Evolutionary conservation across 2,888 invertebrate genomes (phyloP).

Genomic region (Drosophila kuntzei): DNA sequence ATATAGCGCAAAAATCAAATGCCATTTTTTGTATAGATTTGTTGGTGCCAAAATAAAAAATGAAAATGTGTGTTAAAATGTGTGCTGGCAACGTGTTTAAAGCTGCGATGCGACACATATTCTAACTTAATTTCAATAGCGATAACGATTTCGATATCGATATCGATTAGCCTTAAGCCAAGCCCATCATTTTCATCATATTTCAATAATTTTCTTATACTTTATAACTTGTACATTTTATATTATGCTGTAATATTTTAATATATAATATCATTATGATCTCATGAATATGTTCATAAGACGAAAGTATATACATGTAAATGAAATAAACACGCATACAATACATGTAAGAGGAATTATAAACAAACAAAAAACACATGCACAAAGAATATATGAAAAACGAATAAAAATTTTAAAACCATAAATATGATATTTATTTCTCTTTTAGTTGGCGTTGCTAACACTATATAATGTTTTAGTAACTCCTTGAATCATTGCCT

Average conservation of each 20-base stretch:
- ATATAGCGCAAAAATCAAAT: slow-evolving; percentile 65
- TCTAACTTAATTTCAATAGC: slow-evolving; percentile 27
- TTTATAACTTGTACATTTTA: slow-evolving; percentile 71
- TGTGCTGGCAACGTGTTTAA: slow-evolving; percentile 49
- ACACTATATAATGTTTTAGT: not conserved
- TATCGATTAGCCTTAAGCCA: slow-evolving; percentile 26
- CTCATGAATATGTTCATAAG: slow-evolving; percentile 85
- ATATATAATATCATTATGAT: slow-evolving; percentile 81
- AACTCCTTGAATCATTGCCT: not conserved
- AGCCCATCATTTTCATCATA: slow-evolving; percentile 36
- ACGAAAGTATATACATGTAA: slow-evolving; percentile 70
- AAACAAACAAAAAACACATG: slow-evolving; percentile 40
- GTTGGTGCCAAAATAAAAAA: slow-evolving; percentile 68
- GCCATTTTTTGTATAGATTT: slow-evolving; percentile 71
- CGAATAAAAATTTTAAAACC: slow-evolving; percentile 48
- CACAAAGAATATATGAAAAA: slow-evolving; percentile 51
- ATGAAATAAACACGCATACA: slow-evolving; percentile 66
- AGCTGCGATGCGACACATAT: slow-evolving; percentile 47
- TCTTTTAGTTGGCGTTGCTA: not conserved
- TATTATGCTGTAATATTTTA: slow-evolving; percentile 73
- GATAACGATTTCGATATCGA: slow-evolving; percentile 3
- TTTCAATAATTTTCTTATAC: slow-evolving; percentile 25
- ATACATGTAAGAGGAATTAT: slow-evolving; percentile 65
- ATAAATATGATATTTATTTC: not conserved
- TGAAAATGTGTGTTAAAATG: slow-evolving; percentile 51